Conservation (phyloP, 1,140 invertebrate species). For the Achroia grisella region DNA sequence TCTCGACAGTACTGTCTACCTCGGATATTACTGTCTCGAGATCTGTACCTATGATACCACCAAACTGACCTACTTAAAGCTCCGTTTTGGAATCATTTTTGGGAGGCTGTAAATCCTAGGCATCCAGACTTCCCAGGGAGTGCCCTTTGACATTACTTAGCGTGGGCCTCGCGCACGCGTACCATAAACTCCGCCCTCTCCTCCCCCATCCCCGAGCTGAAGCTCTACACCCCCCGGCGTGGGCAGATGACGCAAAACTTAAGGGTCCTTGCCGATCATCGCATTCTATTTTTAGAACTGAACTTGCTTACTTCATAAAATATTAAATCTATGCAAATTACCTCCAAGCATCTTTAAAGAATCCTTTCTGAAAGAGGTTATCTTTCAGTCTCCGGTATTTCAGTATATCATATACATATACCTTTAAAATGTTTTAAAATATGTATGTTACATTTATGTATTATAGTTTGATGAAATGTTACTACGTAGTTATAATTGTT, state of each 20-base stretch:
- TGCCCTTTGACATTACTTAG: constrained; percentile 58
- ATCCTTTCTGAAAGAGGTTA: background rate
- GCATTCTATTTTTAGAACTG: constrained; percentile 29
- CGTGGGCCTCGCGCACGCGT: constrained; percentile 48
- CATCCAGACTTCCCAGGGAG: constrained; percentile 36
- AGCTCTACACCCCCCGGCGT: constrained; percentile 22
- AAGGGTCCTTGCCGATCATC: constrained; percentile 13
- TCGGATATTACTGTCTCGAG: too few relatives aligned
- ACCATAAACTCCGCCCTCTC: constrained; percentile 5
- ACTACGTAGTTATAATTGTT: too few relatives aligned
- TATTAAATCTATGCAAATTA: too few relatives aligned
- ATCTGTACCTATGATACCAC: too few relatives aligned
- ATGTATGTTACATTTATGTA: too few relatives aligned
- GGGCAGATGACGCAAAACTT: constrained; percentile 52
- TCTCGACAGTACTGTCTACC: background rate
- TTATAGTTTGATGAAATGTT: too few relatives aligned
- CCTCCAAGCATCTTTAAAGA: too few relatives aligned
- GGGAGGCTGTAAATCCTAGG: constrained; percentile 31
- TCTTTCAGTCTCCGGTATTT: too few relatives aligned
- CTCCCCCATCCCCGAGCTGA: constrained; percentile 4
- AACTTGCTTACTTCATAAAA: constrained; percentile 13
- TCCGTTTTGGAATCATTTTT: constrained; percentile 30
- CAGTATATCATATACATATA: too few relatives aligned
- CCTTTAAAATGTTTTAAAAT: too few relatives aligned
- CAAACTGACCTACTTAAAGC: constrained; percentile 21